These are phyloP conservation scores for Dolichotis patagonum DNA, from an alignment of 2,113 vertebrate genomes.

Conservation along the genomic window DNA sequence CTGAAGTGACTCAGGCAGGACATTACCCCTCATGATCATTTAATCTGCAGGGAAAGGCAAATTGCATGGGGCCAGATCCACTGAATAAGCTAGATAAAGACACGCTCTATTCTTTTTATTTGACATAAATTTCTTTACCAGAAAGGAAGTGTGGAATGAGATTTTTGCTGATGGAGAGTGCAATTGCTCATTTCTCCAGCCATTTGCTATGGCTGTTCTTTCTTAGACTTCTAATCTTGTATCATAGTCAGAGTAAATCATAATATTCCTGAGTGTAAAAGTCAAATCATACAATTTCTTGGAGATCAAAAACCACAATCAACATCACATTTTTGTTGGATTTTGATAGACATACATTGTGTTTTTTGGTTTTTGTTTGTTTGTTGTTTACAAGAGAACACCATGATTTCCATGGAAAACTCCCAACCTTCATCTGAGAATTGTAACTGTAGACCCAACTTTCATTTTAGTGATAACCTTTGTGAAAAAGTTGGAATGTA, in stretches of 20 bases:
- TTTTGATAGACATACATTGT: neutral
- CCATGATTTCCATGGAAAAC: neutral
- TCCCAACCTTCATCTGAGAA: neutral
- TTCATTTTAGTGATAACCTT: neutral
- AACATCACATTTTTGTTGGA: neutral
- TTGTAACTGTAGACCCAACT: neutral
- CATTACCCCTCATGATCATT: neutral
- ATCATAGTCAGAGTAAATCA: neutral
- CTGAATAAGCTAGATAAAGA: neutral
- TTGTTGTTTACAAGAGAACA: neutral
- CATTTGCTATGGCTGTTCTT: neutral
- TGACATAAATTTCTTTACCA: neutral
- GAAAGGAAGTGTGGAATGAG: neutral
- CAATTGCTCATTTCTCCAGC: neutral
- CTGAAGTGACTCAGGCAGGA: neutral
- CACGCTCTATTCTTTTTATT: neutral
- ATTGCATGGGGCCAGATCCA: neutral
- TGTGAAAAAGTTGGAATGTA: neutral
- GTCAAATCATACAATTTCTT: neutral
- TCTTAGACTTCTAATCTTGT: neutral
- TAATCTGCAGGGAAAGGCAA: neutral
- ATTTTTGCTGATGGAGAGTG: neutral
- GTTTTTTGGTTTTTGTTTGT: too few relatives aligned
- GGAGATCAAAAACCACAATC: neutral
- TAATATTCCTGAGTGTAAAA: neutral